Evolutionary conservation across 2,113 vertebrate species (phyloP), one percentile per base, ranked within the genome.

Genomic region (Nematolebias whitei): DNA sequence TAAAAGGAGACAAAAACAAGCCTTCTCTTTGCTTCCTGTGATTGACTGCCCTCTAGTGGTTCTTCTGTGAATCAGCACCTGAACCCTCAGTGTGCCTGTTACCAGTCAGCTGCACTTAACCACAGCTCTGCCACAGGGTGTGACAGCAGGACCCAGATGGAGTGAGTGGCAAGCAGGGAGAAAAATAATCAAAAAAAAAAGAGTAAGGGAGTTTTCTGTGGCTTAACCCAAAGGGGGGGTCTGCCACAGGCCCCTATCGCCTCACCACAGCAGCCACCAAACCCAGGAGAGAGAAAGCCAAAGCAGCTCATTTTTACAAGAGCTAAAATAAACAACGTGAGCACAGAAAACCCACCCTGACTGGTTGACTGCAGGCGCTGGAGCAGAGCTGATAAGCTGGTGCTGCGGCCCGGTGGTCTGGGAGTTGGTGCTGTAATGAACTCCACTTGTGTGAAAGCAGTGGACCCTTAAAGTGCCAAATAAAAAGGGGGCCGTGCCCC

Each of bases 321-420:
- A 68, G 80, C 53, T 88, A 90, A 87, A 87, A 87, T 88, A 89
- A 91, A 89, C 89, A 87, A 88, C 71, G 78, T 55, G 47, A 86
- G 66, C 78, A 78, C 85, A 91, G 70, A 87, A 79, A 82, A 87
- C 79, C 82, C 68, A 80, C 74, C 80, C 80, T 56, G 79, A 70
- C 84, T 86, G 82, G 79, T 82, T 90, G 85, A 85, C 79, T 84
- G 73, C 67, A 76, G 83, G 79, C 87, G 63, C 68, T 70, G 76
- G 18, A 81, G 63, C 26, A 23, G 57, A 52, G 58, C 57, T 79
- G 84, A 85, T 83, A 86, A 74, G 73, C 74, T 3, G 54, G 67
- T 53, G 72, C 68, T 82, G 71, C 79, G 76, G 74, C 49, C 71
- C 11, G 41, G 74, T 74, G 87, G 84, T 84, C 48, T 69, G 48